Base-by-base conservation (phyloP, 2,797 vertebrate genomes). In the Tarsius wallacei region DNA sequence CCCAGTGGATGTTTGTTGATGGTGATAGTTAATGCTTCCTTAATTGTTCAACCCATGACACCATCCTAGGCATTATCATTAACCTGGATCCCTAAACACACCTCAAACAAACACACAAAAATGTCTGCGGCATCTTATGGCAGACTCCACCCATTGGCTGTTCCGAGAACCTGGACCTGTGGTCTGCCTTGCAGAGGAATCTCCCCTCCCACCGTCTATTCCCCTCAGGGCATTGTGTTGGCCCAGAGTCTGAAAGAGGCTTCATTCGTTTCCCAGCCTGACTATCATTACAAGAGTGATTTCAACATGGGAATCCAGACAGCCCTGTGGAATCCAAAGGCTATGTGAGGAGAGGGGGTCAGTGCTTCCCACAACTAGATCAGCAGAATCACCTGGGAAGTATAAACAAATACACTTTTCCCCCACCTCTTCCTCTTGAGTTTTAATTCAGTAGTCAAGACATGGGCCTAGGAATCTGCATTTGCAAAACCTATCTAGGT, bases 21-120 rank as follows among this genome's bases (percentile, higher is more conserved):
- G 26, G 82, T 63, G 49, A 78, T 93, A 87, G 53, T 93, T 94
- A 80, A 94, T 91, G n/a, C 78, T 89, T 31, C 17, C 36, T 84
- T 89, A 89, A 89, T 89, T 94, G 77, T 83, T 95, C 66, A 91
- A 87, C 66, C n/a, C 81, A 90, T 22, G 28, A 87, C 59, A 94
- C 28, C 73, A 91, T 74, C 55, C 53, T 89, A 74, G 64, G 31
- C 53, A 19, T n/a, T 83, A 33, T 92, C 59, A 87, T 76, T 91
- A 87, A 74, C n/a, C 70, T 49, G 92, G 87, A 80, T 66, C 76
- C n/a, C 6, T 87, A 61, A 94, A 88, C 9, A 91, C 28, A 7
- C 42, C 21, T 77, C 80, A 93, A 82, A 82, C 33, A 91, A 83
- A 88, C 36, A 87, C 90, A 91, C 33, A 61, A 57, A 88, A 49